Conservation (phyloP, 2,113 vertebrate species). For the Ellobius talpinus region DNA sequence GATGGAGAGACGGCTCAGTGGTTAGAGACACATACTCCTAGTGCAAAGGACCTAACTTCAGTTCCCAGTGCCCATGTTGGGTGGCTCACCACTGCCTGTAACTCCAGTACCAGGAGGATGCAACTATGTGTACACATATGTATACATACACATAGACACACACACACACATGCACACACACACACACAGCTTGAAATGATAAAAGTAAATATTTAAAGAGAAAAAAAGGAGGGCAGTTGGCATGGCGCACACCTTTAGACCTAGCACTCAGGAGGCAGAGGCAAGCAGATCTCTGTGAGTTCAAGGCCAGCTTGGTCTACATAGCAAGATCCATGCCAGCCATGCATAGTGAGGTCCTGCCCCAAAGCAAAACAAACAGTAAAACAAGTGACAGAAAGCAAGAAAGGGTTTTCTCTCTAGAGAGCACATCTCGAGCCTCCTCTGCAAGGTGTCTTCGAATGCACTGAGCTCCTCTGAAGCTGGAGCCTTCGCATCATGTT, state of each 20-base stretch:
- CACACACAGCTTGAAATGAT: not conserved
- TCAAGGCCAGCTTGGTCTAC: not conserved
- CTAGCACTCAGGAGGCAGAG: not conserved
- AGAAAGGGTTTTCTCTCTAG: not conserved
- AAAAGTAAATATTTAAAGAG: not conserved
- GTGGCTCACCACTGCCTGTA: not conserved
- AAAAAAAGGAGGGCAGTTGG: not conserved
- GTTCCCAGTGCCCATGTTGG: not conserved
- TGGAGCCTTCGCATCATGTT: not conserved
- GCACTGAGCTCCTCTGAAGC: not conserved
- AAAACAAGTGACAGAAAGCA: not conserved
- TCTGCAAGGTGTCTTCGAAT: not conserved
- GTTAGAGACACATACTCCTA: not conserved
- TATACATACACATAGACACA: not conserved
- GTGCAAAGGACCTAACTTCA: not conserved
- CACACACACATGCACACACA: no score
- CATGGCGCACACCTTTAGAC: not conserved
- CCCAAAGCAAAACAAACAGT: not conserved
- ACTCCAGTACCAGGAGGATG: not conserved
- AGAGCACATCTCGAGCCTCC: not conserved
- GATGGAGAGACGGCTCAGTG: not conserved
- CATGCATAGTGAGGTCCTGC: not conserved
- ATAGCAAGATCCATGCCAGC: not conserved
- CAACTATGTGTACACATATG: not conserved
- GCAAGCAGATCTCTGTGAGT: not conserved